phyloP scores from a whole-genome alignment of 2,113 vertebrate genomes.

The Mormyrus iriodes region DNA sequence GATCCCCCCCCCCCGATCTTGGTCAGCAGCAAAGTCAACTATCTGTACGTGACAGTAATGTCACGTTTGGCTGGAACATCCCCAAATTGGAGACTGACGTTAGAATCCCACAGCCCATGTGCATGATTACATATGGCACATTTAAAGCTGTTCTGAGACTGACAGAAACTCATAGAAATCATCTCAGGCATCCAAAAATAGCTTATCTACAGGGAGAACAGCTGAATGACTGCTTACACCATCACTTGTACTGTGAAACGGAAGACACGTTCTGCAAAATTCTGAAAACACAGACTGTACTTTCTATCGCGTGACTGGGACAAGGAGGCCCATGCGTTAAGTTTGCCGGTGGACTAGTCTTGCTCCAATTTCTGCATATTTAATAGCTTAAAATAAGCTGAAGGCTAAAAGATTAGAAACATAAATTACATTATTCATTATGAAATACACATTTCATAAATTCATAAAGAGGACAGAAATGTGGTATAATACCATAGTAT shows the following conservation, averaged over 20 bases:
- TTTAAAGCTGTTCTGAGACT: conserved; percentile 13
- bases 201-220: conserved; percentile 9
- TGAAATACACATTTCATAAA: background rate
- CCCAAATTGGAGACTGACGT: background rate
- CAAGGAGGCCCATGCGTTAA: background rate
- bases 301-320: background rate
- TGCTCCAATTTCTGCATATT: background rate
- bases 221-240: background rate
- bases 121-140: background rate
- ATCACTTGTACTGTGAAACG: background rate
- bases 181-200: conserved; percentile 4
- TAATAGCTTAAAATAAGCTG: background rate
- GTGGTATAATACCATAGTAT: background rate
- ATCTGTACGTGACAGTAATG: conserved; percentile 13
- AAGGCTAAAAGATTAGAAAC: background rate
- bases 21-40: background rate
- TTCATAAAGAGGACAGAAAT: background rate
- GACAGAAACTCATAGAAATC: conserved; percentile 10
- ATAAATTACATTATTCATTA: too few relatives aligned
- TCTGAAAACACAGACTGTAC: background rate
- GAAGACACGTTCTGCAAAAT: background rate
- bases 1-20: background rate
- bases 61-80: conserved; percentile 5
- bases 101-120: background rate
- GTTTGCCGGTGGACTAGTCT: background rate